Percentiles rank a stretch among this genome's conserved stretches.
Conservation (phyloP, 2,113 vertebrate genomes). For the Chlorodrepanis virens region DNA sequence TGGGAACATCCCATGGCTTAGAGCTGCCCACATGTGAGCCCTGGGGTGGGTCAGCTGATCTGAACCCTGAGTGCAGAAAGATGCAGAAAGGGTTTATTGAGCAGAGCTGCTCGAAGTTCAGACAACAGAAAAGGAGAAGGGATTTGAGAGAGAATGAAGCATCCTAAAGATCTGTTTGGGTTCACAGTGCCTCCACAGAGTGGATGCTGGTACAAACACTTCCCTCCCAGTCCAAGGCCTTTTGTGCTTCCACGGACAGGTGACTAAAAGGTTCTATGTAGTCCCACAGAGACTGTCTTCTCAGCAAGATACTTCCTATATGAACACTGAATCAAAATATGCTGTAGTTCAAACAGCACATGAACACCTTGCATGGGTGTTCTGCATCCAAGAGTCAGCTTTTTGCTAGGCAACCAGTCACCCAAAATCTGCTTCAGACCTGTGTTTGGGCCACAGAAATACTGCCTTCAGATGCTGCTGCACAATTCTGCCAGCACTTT, state of each 20-base stretch:
- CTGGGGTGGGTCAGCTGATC: constrained; percentile 46
- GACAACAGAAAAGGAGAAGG: neutral
- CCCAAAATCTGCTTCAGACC: neutral
- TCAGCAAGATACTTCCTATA: neutral
- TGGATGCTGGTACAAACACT: neutral
- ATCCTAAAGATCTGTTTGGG: neutral
- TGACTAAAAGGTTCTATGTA: neutral
- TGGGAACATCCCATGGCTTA: constrained; percentile 58
- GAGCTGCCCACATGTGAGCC: constrained; percentile 61
- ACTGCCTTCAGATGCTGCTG: neutral
- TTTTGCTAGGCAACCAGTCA: neutral
- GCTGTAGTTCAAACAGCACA: neutral
- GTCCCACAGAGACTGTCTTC: neutral
- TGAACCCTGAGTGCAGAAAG: constrained; percentile 70
- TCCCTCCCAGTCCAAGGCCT: neutral
- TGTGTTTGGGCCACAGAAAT: neutral
- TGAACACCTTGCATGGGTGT: accelerated
- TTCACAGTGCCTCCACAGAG: neutral
- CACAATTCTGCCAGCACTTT: neutral
- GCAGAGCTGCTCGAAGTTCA: neutral
- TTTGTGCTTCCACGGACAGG: neutral
- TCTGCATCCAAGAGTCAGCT: neutral
- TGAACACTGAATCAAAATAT: neutral
- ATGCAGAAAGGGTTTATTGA: constrained; percentile 65
- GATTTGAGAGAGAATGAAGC: neutral